Evolutionary conservation across 1,140 invertebrate genomes (phyloP).

Genomic region (Rhyzopertha dominica): DNA sequence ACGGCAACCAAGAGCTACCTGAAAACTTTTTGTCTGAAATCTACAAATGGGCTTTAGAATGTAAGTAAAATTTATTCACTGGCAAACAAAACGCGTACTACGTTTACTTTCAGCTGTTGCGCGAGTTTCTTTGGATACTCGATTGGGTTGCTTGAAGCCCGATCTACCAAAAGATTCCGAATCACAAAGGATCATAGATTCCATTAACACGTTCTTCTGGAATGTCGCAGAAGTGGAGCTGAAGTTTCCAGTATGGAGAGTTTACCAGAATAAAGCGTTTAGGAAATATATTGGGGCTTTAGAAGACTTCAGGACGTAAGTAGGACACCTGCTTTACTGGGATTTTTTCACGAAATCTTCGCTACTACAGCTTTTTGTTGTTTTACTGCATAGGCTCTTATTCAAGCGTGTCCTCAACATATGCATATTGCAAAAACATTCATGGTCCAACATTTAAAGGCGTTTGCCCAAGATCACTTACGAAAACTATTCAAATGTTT

Average conservation of each 20-base stretch:
- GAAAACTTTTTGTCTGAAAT: constrained; percentile 74
- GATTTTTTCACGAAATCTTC: not conserved
- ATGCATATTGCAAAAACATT: no score
- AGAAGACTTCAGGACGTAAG: constrained; percentile 65
- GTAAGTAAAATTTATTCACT: constrained; percentile 53
- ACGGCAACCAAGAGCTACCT: constrained; percentile 63
- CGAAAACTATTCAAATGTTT: no score
- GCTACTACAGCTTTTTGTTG: no score
- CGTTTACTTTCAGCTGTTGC: constrained; percentile 62
- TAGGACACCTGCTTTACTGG: constrained; percentile 19
- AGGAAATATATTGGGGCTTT: constrained; percentile 67
- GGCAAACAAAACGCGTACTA: not conserved
- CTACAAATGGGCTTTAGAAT: constrained; percentile 85
- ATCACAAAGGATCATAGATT: constrained; percentile 68
- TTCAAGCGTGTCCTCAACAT: no score
- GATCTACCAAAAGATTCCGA: constrained; percentile 54
- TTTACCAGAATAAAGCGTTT: constrained; percentile 71
- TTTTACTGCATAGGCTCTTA: no score
- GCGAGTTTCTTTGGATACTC: constrained; percentile 70
- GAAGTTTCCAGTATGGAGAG: constrained; percentile 73
- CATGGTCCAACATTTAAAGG: no score
- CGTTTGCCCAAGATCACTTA: no score
- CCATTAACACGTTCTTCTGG: constrained; percentile 75
- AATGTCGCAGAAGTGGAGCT: constrained; percentile 73
- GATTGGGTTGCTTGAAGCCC: constrained; percentile 69